Conservation (phyloP, 2,888 invertebrate genomes). For the Thereva nobilitata region DNA sequence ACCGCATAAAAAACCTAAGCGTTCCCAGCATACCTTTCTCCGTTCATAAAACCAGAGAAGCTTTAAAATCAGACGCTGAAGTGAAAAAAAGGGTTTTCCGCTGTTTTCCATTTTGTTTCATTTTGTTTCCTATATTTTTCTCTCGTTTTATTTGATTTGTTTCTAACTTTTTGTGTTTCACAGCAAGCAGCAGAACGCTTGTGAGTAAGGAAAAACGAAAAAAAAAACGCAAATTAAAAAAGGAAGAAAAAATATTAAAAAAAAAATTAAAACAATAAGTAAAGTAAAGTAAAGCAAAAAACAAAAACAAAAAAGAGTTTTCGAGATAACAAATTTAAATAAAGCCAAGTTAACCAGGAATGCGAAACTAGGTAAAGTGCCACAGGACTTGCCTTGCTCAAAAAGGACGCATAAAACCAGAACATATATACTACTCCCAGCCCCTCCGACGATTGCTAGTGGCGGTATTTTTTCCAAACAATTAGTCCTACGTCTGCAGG, state of each 20-base stretch:
- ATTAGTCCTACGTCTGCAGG: slow-evolving; percentile 4
- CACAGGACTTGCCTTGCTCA: not conserved
- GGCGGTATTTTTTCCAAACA: not conserved
- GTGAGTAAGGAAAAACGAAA: not conserved
- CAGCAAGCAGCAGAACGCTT: slow-evolving; percentile 15
- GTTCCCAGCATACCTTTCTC: slow-evolving; percentile 2
- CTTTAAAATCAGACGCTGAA: slow-evolving; percentile 20
- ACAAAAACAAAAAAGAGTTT: not conserved
- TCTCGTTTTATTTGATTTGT: slow-evolving; percentile 17
- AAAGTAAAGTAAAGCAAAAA: not conserved
- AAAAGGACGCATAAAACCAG: not conserved
- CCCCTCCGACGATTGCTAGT: not conserved
- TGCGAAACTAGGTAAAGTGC: too few relatives aligned
- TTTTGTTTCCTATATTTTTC: slow-evolving; percentile 6
- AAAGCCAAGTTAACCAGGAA: too few relatives aligned
- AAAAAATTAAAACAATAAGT: not conserved
- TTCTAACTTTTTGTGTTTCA: slow-evolving; percentile 7
- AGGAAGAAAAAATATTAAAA: slow-evolving; percentile 4
- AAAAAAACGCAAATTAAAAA: not conserved
- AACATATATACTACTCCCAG: not conserved
- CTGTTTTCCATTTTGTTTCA: slow-evolving; percentile 10
- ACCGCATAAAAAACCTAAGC: slow-evolving; percentile 9
- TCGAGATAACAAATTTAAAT: too few relatives aligned
- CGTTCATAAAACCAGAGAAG: not conserved
- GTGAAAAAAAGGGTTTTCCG: not conserved